Conservation (phyloP, 2,113 vertebrate species). For the Alces alces region DNA sequence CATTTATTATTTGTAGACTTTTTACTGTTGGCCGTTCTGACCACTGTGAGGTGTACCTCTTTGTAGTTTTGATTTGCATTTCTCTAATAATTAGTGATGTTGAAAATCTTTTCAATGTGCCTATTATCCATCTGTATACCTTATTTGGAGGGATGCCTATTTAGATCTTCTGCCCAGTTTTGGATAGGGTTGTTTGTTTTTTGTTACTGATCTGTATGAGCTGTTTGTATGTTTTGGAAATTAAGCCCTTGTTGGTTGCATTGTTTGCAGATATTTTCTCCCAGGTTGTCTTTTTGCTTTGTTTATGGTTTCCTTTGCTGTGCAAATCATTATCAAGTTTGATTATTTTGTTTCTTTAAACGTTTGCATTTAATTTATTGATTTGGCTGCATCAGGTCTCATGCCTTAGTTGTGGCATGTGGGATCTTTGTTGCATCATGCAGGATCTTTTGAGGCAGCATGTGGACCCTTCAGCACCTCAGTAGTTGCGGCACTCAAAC, state of each 20-base stretch:
- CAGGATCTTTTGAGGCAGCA: background rate
- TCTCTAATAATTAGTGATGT: background rate
- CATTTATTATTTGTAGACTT: background rate
- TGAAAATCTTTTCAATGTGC: background rate
- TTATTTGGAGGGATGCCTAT: background rate
- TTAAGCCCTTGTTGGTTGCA: background rate
- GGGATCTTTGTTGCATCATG: background rate
- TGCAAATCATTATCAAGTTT: background rate
- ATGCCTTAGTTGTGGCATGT: background rate
- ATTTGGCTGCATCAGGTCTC: background rate
- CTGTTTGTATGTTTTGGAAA: background rate
- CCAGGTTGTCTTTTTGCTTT: background rate
- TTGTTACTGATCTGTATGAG: background rate
- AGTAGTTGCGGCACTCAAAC: fast-evolving
- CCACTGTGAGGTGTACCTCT: background rate
- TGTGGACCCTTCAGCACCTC: background rate
- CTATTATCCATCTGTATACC: background rate
- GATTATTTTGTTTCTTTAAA: background rate
- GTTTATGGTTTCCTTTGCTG: background rate
- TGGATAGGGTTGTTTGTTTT: background rate
- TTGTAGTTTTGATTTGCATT: background rate
- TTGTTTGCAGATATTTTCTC: background rate
- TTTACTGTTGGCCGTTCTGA: background rate
- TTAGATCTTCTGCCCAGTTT: background rate
- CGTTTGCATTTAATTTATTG: background rate